Conservation (phyloP, 2,797 vertebrate species). For the Prunella strophiata region DNA sequence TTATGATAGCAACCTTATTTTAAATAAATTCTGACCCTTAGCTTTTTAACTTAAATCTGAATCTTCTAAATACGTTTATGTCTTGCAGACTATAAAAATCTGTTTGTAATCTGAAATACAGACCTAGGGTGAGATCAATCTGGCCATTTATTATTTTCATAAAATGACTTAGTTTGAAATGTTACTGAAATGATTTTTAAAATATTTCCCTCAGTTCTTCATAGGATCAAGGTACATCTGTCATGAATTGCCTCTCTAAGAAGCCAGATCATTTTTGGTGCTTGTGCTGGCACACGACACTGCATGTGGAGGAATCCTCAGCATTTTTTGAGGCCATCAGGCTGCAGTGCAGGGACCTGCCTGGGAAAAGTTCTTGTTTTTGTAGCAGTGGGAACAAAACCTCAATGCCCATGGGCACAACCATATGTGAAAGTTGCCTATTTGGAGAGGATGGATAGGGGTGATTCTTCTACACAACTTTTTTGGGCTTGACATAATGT, state of each 20-base stretch:
- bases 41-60: background rate
- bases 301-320: background rate
- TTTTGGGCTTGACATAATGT: background rate
- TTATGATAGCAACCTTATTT: background rate
- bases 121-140: background rate
- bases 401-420: background rate
- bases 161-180: background rate
- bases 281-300: background rate
- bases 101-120: background rate
- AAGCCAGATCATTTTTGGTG: background rate
- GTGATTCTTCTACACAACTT: background rate
- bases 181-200: background rate
- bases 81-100: background rate
- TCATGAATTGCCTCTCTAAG: background rate
- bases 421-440: fast-evolving
- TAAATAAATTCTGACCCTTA: background rate
- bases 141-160: background rate
- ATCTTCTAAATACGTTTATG: background rate
- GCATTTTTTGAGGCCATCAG: background rate
- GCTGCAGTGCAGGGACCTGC: background rate
- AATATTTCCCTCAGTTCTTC: background rate
- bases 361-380: background rate
- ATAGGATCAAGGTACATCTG: background rate
- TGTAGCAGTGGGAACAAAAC: background rate
- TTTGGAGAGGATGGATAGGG: background rate